These are phyloP conservation scores for Phacellophora camtschatica DNA, from an alignment of 30 jellyfish, hydroid and myxozoan genomes.

Conservation along the genomic window DNA sequence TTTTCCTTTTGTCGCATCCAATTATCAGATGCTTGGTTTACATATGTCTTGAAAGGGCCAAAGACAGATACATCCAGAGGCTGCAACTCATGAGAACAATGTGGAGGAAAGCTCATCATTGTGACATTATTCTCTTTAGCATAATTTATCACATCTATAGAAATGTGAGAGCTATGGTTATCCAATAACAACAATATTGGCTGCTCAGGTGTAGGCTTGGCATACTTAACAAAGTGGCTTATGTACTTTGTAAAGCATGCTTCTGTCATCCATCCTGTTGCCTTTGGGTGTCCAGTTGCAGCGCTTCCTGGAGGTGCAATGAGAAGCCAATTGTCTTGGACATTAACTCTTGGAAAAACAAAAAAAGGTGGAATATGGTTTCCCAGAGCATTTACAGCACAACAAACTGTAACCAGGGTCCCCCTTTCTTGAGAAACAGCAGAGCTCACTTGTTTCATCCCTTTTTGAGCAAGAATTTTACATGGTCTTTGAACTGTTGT, in stretches of 20 bases:
- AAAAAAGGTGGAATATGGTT: slow-evolving; percentile 57
- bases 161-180: slow-evolving; percentile 53
- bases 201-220: slow-evolving; percentile 38
- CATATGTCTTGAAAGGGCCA: slow-evolving; percentile 64
- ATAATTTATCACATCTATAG: slow-evolving; percentile 34
- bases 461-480: slow-evolving; percentile 31
- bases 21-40: slow-evolving; percentile 34
- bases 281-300: slow-evolving; percentile 45
- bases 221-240: slow-evolving; percentile 20
- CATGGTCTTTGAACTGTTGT: slow-evolving; percentile 42
- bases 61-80: slow-evolving; percentile 65
- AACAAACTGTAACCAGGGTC: slow-evolving; percentile 27
- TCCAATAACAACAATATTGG: slow-evolving; percentile 53
- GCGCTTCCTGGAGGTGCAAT: slow-evolving; percentile 56
- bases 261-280: slow-evolving; percentile 63
- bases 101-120: slow-evolving; percentile 64
- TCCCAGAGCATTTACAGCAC: slow-evolving; percentile 50
- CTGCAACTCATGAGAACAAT: slow-evolving; percentile 60
- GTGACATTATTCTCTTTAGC: slow-evolving; percentile 42
- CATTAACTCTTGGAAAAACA: slow-evolving; percentile 52
- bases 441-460: slow-evolving; percentile 64
- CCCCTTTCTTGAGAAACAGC: slow-evolving; percentile 62
- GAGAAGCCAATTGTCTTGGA: slow-evolving; percentile 34
- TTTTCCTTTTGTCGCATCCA: slow-evolving; percentile 59
- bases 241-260: slow-evolving; percentile 7